phyloP scores from a whole-genome alignment of 2,113 vertebrate genomes.

The Sprattus sprattus region DNA sequence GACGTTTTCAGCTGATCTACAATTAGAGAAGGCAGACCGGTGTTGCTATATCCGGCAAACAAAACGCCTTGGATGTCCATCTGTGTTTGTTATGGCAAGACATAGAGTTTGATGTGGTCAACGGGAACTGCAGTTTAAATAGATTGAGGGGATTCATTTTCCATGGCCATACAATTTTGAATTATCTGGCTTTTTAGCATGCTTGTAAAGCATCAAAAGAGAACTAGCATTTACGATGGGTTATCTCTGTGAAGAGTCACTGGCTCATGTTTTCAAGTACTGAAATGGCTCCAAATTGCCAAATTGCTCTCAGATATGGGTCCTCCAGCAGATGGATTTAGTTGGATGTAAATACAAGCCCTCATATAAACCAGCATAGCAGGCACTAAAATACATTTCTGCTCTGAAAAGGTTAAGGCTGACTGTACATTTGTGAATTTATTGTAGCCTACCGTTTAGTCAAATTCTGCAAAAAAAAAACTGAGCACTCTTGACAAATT shows the following conservation, averaged over 20 bases:
- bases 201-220: too few species aligned
- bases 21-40: not conserved
- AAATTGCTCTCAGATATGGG: too few species aligned
- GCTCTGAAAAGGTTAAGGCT: not conserved
- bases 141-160: too few species aligned
- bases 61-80: not conserved
- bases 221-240: too few species aligned
- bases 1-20: not conserved
- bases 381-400: not conserved
- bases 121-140: too few species aligned
- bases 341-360: not conserved
- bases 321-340: not conserved
- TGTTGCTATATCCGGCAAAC: too few species aligned
- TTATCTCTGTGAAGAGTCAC: not conserved
- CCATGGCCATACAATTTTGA: too few species aligned
- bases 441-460: too few species aligned
- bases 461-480: not conserved
- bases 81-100: not conserved
- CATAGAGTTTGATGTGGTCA: not conserved
- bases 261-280: not conserved
- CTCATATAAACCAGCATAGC: not conserved
- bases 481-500: too few species aligned
- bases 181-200: too few species aligned
- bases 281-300: not conserved
- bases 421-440: not conserved